phyloP scores from a whole-genome alignment of 2,888 invertebrate species.

The Ischnura elegans region DNA sequence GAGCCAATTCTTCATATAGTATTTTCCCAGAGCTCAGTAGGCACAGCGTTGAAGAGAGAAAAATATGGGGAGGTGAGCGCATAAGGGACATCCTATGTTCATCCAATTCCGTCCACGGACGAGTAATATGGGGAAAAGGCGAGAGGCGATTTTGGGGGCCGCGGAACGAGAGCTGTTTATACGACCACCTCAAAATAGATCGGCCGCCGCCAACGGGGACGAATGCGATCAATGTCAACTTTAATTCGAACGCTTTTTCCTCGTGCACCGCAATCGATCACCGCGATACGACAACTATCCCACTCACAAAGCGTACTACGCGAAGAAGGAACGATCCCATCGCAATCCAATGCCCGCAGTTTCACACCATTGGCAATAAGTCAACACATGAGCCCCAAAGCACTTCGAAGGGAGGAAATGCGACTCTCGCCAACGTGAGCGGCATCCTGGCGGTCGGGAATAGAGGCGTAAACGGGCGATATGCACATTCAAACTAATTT shows the following conservation, averaged over 20 bases:
- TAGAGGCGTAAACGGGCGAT: too few species aligned
- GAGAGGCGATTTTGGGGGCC: constrained; percentile 19
- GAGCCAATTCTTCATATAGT: not conserved
- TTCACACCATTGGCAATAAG: not conserved
- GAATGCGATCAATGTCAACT: constrained; percentile 41
- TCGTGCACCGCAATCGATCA: not conserved
- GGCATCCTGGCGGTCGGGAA: too few species aligned
- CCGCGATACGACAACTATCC: not conserved
- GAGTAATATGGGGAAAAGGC: not conserved
- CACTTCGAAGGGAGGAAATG: not conserved
- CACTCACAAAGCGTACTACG: not conserved
- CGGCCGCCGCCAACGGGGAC: constrained; percentile 1
- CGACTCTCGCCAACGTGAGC: too few species aligned
- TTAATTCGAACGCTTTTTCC: not conserved
- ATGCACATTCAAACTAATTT: too few species aligned
- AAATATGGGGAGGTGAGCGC: not conserved
- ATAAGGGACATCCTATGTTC: not conserved
- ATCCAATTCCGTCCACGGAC: not conserved
- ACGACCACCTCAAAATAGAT: constrained; percentile 41
- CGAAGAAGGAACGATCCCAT: not conserved
- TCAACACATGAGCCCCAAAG: not conserved
- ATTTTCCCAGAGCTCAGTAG: too few species aligned
- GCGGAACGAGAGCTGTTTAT: not conserved
- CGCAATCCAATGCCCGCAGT: not conserved
- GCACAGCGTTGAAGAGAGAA: too few species aligned